Base-by-base conservation (phyloP, 2,113 vertebrate genomes). In the Oophaga pumilio region DNA sequence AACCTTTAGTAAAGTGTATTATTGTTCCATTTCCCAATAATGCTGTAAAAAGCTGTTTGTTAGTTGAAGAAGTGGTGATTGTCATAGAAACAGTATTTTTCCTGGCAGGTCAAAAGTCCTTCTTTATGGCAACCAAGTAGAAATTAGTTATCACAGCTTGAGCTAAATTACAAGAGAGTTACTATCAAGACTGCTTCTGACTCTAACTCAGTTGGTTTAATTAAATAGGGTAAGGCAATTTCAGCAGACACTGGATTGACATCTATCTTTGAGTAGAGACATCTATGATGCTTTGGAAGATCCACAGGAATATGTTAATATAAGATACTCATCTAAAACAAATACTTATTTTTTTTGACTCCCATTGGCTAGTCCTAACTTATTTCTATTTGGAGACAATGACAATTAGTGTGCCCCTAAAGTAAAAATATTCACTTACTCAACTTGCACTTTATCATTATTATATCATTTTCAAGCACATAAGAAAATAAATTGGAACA, bases 41-140 rank as follows among this genome's bases (percentile, higher is more conserved):
- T 85, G 26, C 26, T n/a, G 11, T 49, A 76, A 76, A 85, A 74
- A 73, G 24, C 53, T 85, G 52, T 85, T 76, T 85, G 20, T 62
- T 56, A 62, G 56, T 9, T 59, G 57, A 77, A 64, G 52, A 64
- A 74, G 52, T 43, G 56, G 56, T 60, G 73, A 76, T 85, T 64
- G 84, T 77, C 84, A 85, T 85, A 64, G 84, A 85, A 85, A 85
- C 84, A 64, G 43, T 24, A 77, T 64, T 85, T 85, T 85, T 77
- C 57, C 77, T 77, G 52, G 20, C 22, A 50, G 57, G 73, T 73
- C 68, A 85, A 77, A 62, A 77, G 11, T 68, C 50, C 73, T 85
- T 76, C 71, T 85, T 85, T 60, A 77, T 85, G 59, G 68, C 28
- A 76, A 76, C 33, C 84, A 85, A 73, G 66, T 52, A 85, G 57